Base-by-base conservation (phyloP, 1,140 invertebrate species). In the Hetaerina americana region DNA sequence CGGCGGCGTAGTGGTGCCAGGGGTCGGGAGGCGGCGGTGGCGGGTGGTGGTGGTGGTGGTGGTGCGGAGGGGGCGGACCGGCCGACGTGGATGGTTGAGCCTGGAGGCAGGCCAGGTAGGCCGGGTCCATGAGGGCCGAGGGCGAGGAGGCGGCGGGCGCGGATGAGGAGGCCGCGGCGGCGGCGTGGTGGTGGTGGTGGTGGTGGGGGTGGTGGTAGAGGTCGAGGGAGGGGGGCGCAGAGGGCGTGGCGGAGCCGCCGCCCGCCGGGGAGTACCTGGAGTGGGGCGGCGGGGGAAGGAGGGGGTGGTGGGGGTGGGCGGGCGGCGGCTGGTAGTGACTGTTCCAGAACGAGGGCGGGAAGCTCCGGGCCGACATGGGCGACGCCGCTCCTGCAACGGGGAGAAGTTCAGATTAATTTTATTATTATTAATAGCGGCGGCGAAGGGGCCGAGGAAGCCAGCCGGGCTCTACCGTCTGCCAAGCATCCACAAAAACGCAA, bases 291-390 rank as follows among this genome's bases (percentile, higher is more conserved):
- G 85, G 84, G 71, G 72, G 73, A 18, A 26, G 73, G 25, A 25
- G 71, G 66, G 69, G 70, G 75, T 28, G 72, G 85, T 82, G 80
- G 76, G 79, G 77, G 79, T 78, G 82, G 82, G 73, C 81, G 49
- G 22, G 73, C 67, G 57, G 84, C 77, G 27, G 73, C 70, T 89
- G 88, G 84, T 91, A 91, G 80, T 92, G 90, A 81, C 92, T 93
- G 85, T 96, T 94, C 93, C 93, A 96, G 83, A 95, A 96, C 72
- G 92, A 94, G 75, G 93, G 88, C 73, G 93, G 94, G 81, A 96
- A 92, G 82, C 95, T 95, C 79, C 94, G 87, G 76, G 92, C 89
- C 73, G 91, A 90, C 92, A 95, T 94, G 66, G 93, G 91, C 72
- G 89, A 91, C 72, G 89, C 90, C 78, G 87, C 87, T 80, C 92